Evolutionary conservation across 2,888 invertebrate genomes (phyloP), one percentile per base, ranked within the genome.

Genomic region (Scotopteryx bipunctaria): DNA sequence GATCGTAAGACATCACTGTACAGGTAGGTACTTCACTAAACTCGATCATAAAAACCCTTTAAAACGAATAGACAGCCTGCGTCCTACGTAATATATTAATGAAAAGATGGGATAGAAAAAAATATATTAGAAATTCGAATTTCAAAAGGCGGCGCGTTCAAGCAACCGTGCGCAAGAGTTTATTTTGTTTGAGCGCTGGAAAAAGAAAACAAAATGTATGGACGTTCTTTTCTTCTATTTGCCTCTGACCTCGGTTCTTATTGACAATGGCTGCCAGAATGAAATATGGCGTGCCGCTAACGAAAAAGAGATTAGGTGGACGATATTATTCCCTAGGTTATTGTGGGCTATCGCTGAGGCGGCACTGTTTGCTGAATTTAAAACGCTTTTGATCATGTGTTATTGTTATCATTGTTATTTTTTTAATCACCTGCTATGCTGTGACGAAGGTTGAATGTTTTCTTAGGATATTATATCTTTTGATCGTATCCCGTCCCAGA

Each of bases 211-310:
- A 86, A 87, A 85, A 85, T 17, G 76, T 82, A 71, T 66, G 59
- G 71, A 65, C 61, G 77, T 79, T 84, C 76, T 86, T 87, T 88
- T 87, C 80, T 87, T 78, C 81, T 86, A 84, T 86, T 88, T 88
- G 88, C 85, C 84, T 82, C 83, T 86, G 88, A 88, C 88, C 88
- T 84, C 87, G 81, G 81, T 69, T 78, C 75, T 76, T 86, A 87
- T 87, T 88, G 88, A 89, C 90, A 90, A 90, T 88, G 81, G 83
- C 86, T 87, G 86, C 85, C 87, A 83, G 85, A 81, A 89, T 89
- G 88, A 90, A 88, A 87, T 89, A 90, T 88, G 86, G 86, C 77
- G 82, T 76, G 81, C 74, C 80, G 82, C 77, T 83, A 83, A 88
- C 82, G 81, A 83, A 87, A 86, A 83, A 84, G 80, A 86, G 87